Conservation (phyloP, 2,797 vertebrate species). For the Syncerus caffer region DNA sequence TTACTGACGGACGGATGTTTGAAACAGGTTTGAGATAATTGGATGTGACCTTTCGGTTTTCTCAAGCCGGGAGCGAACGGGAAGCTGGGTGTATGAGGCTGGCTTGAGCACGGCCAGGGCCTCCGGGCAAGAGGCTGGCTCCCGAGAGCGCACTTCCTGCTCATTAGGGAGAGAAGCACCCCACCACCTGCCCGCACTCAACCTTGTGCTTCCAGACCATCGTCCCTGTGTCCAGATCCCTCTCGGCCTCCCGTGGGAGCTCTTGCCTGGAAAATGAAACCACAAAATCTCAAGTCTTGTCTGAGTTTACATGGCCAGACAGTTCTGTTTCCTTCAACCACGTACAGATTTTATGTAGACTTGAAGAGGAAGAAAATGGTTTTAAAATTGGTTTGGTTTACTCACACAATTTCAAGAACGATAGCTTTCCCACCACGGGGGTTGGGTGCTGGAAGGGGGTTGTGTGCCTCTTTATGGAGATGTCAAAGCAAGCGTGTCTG, state of each 20-base stretch:
- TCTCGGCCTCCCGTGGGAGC: not conserved
- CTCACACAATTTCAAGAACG: rapidly evolving
- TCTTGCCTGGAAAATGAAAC: not conserved
- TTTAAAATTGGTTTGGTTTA: not conserved
- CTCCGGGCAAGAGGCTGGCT: not conserved
- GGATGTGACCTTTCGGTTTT: not conserved
- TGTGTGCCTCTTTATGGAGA: too few species aligned
- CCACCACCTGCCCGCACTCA: not conserved
- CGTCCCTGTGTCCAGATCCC: not conserved
- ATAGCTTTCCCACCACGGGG: rapidly evolving
- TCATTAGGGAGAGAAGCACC: not conserved
- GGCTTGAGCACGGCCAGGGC: rapidly evolving
- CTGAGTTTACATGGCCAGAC: too few species aligned
- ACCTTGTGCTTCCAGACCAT: not conserved
- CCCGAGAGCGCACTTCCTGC: not conserved
- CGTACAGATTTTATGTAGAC: not conserved
- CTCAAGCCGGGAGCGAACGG: not conserved
- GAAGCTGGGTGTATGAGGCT: rapidly evolving
- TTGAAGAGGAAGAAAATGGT: not conserved
- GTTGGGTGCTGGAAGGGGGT: rapidly evolving
- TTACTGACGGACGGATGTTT: not conserved
- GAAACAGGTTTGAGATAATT: not conserved
- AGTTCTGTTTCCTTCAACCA: not conserved
- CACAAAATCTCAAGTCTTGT: rapidly evolving
- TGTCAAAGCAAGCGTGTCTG: not conserved